A percentile compares a stretch with the other conserved stretches of the same genome.
Evolutionary conservation across 2,113 vertebrate genomes (phyloP).

Genomic region (Bubo scandiacus): DNA sequence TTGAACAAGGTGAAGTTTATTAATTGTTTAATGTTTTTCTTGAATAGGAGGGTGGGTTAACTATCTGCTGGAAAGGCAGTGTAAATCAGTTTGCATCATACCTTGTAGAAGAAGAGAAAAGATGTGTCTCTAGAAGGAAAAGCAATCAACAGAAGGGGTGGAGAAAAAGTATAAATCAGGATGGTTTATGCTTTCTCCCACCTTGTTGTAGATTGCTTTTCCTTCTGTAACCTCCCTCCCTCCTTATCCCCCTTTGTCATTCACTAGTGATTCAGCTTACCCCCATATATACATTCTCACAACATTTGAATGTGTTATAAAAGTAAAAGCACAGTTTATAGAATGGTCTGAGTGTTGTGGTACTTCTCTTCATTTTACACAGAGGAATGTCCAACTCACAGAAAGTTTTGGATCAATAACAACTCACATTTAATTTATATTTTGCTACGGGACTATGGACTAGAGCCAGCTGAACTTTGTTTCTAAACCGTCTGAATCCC

Average conservation of each 20-base stretch:
- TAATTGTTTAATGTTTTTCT: conserved; percentile 3
- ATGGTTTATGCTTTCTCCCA: conserved; percentile 58
- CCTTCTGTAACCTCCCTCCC: conserved; percentile 26
- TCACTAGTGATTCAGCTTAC: not conserved
- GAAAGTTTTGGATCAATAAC: not conserved
- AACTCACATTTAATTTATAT: not conserved
- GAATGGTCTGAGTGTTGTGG: not conserved
- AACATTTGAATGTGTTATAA: not conserved
- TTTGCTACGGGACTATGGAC: not conserved
- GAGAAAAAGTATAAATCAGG: conserved; percentile 65
- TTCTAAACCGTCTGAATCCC: not conserved
- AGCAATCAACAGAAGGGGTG: conserved; percentile 57
- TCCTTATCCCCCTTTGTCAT: conserved; percentile 50
- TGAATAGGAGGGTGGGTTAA: not conserved
- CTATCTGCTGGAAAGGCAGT: not conserved
- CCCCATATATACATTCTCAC: not conserved
- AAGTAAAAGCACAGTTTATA: not conserved
- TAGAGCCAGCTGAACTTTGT: not conserved
- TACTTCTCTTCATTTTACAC: not conserved
- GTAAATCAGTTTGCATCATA: conserved; percentile 49
- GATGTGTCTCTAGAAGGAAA: conserved; percentile 48
- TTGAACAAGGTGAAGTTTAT: not conserved
- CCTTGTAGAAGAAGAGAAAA: conserved; percentile 35
- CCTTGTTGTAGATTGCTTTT: conserved; percentile 55
- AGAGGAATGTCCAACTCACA: not conserved